A percentile compares a stretch with the other conserved stretches of the same genome.
Evolutionary conservation across 2,888 invertebrate genomes (phyloP).

Genomic region (Drosophila atroscutellata): DNA sequence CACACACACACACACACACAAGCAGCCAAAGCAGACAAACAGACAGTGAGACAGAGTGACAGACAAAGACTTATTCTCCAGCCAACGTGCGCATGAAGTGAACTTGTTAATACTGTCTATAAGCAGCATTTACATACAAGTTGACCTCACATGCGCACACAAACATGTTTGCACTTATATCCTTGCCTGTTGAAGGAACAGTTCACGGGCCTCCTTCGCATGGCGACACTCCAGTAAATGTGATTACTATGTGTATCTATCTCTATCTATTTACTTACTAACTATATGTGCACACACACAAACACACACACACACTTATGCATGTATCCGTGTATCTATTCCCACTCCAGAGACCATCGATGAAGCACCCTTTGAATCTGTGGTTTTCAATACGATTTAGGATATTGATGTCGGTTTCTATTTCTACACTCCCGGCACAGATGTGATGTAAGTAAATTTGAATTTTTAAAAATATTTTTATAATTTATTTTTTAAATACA

Average conservation of each 20-base stretch:
- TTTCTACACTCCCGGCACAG: conserved; percentile 6
- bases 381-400: conserved; percentile 1
- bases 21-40: conserved; percentile 6
- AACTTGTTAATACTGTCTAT: conserved; percentile 75
- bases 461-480: not conserved
- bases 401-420: conserved; percentile 1
- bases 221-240: conserved; percentile 54
- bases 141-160: conserved; percentile 61
- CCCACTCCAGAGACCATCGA: not conserved
- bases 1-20: conserved; percentile 45
- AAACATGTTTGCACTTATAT: conserved; percentile 28
- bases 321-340: conserved; percentile 10
- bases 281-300: conserved; percentile 17
- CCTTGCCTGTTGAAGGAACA: conserved; percentile 41
- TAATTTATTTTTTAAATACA: not conserved
- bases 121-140: conserved; percentile 73
- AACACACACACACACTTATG: conserved; percentile 16
- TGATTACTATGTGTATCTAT: conserved; percentile 41
- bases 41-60: not conserved
- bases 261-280: not conserved
- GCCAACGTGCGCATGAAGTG: conserved; percentile 61
- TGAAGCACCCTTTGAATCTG: conserved; percentile 24
- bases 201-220: conserved; percentile 20
- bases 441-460: conserved; percentile 19
- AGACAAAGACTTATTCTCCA: conserved; percentile 24